These are phyloP conservation scores for Gryon sp. DNA, from an alignment of 1,140 invertebrate species.

Conservation along the genomic window DNA sequence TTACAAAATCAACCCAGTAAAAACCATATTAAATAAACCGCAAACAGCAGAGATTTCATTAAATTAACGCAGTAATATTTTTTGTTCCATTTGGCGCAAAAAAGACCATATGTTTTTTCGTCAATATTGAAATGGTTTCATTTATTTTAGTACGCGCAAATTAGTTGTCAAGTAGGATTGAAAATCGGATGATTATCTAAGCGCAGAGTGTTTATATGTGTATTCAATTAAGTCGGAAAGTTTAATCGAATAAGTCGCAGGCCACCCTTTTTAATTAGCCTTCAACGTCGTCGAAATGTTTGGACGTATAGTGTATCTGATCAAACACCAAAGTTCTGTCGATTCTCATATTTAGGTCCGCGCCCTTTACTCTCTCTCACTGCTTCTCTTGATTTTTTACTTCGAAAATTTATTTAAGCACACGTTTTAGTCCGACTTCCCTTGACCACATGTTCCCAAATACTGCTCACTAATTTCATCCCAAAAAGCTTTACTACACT, in stretches of 20 bases:
- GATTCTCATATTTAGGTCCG: conserved; percentile 52
- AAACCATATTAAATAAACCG: no score
- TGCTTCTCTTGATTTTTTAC: no score
- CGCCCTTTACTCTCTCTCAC: conserved; percentile 39
- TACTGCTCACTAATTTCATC: conserved; percentile 42
- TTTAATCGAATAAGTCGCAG: conserved; percentile 63
- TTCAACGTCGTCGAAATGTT: conserved; percentile 45
- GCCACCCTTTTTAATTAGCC: conserved; percentile 64
- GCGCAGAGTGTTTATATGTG: conserved; percentile 45
- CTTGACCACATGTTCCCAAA: conserved; percentile 54
- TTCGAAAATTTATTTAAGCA: conserved; percentile 50
- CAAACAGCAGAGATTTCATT: no score
- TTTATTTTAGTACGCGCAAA: conserved; percentile 19
- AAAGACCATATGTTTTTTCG: no score
- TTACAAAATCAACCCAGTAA: no score
- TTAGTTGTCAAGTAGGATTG: conserved; percentile 45
- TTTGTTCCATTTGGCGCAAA: no score
- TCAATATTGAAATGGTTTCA: not conserved
- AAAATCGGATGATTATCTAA: conserved; percentile 60
- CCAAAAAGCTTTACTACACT: conserved; percentile 5
- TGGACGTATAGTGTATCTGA: conserved; percentile 58
- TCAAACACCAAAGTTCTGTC: conserved; percentile 52
- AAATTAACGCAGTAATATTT: no score
- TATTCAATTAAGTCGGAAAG: conserved; percentile 62
- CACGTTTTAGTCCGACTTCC: conserved; percentile 42